Evolutionary conservation across 2,888 invertebrate species (phyloP).

Genomic region (Leptura quadrifasciata): DNA sequence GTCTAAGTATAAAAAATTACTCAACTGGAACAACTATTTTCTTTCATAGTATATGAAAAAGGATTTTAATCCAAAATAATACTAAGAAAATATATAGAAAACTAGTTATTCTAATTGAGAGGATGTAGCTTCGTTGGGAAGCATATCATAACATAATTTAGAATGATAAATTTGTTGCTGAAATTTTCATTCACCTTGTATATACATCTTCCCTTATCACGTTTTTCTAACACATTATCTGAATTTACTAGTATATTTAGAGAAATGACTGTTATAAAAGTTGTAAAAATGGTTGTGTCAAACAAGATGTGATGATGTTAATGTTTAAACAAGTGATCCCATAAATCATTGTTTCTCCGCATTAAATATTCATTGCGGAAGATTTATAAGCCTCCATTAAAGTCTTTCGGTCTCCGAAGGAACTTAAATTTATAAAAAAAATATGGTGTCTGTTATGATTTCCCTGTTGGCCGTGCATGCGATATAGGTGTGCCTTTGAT

Average conservation of each 20-base stretch:
- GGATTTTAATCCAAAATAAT: no score
- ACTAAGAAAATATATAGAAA: no score
- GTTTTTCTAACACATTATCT: not conserved
- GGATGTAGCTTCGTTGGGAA: no score
- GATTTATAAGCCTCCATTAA: conserved; percentile 56
- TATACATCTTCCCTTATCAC: not conserved
- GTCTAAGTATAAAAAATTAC: no score
- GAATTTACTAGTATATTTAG: not conserved
- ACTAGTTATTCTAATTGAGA: no score
- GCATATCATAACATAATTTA: no score
- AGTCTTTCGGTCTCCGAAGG: conserved; percentile 55
- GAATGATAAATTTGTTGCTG: no score
- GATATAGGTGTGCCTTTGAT: conserved; percentile 64
- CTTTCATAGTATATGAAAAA: no score
- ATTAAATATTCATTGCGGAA: conserved; percentile 58
- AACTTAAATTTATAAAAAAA: conserved; percentile 62
- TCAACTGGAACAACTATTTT: no score
- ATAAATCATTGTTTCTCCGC: conserved; percentile 31
- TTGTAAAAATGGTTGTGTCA: not conserved
- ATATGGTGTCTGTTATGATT: conserved; percentile 68
- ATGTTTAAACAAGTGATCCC: conserved; percentile 28
- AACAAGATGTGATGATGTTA: conserved; percentile 30
- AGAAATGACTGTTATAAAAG: not conserved
- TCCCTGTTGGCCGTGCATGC: conserved; percentile 63
- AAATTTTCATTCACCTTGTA: not conserved